phyloP scores from a whole-genome alignment of 2,888 invertebrate species.

The Heliconius sara region DNA sequence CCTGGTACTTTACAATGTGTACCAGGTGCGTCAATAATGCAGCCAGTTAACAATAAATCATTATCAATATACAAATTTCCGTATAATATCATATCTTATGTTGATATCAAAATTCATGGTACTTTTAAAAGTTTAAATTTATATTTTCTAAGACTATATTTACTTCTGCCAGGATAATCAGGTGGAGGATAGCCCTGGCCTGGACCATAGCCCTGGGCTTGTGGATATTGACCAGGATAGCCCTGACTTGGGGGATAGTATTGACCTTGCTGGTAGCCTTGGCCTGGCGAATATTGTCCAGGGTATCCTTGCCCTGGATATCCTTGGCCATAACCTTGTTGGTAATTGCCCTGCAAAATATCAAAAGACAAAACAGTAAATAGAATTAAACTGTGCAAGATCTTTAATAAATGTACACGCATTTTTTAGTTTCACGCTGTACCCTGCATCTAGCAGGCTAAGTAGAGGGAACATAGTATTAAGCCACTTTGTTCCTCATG shows the following conservation, averaged over 20 bases:
- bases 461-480: neutral
- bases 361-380: neutral
- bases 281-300: slow-evolving; percentile 45
- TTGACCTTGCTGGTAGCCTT: slow-evolving; percentile 40
- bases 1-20: no score
- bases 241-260: slow-evolving; percentile 35
- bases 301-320: slow-evolving; percentile 41
- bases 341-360: slow-evolving; percentile 14
- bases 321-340: slow-evolving; percentile 31
- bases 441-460: neutral
- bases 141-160: neutral
- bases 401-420: no score
- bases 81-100: no score
- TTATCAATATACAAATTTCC: no score
- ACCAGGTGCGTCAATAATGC: no score
- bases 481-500: neutral
- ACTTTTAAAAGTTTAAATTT: no score
- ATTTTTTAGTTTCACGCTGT: neutral
- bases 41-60: no score
- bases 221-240: slow-evolving; percentile 32
- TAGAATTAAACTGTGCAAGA: neutral
- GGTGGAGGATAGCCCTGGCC: slow-evolving; percentile 24
- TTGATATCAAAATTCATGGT: no score
- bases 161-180: slow-evolving; percentile 31
- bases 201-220: slow-evolving; percentile 20